Percentiles rank a stretch among this genome's conserved stretches.
These are phyloP conservation scores for Bradypus variegatus DNA, from an alignment of 2,797 vertebrate species.

Conservation along the genomic window DNA sequence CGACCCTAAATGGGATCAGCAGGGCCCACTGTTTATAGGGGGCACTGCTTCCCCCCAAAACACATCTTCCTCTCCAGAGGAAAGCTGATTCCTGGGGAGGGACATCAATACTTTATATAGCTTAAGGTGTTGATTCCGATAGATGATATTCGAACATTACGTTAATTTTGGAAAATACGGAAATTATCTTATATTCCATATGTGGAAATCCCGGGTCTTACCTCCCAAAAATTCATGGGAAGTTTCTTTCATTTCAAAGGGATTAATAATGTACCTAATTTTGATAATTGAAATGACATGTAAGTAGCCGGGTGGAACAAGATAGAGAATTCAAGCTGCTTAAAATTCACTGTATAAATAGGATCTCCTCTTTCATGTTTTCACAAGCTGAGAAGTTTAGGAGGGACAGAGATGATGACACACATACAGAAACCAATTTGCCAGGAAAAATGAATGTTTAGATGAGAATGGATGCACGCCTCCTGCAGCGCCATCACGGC, in stretches of 20 bases:
- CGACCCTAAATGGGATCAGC: neutral
- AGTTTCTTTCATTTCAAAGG: neutral
- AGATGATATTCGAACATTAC: neutral
- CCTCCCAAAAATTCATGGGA: too few relatives aligned
- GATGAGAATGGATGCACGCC: slow-evolving; percentile 70
- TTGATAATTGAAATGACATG: neutral
- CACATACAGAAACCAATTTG: neutral
- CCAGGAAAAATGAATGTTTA: neutral
- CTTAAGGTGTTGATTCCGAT: neutral
- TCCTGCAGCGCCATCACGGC: slow-evolving; percentile 78
- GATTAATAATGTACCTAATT: neutral
- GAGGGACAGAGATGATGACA: neutral
- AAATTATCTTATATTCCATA: neutral
- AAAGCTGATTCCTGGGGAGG: neutral
- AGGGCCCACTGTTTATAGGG: neutral
- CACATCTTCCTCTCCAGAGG: neutral
- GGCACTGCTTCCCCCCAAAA: neutral
- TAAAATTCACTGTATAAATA: neutral
- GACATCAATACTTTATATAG: neutral
- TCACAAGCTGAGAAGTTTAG: neutral
- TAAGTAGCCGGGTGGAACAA: neutral
- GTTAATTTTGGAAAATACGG: neutral
- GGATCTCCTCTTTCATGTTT: neutral
- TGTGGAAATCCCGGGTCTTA: neutral
- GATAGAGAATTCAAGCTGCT: neutral